Base-by-base conservation (phyloP, 2,113 vertebrate genomes). In the Puntigrus tetrazona region DNA sequence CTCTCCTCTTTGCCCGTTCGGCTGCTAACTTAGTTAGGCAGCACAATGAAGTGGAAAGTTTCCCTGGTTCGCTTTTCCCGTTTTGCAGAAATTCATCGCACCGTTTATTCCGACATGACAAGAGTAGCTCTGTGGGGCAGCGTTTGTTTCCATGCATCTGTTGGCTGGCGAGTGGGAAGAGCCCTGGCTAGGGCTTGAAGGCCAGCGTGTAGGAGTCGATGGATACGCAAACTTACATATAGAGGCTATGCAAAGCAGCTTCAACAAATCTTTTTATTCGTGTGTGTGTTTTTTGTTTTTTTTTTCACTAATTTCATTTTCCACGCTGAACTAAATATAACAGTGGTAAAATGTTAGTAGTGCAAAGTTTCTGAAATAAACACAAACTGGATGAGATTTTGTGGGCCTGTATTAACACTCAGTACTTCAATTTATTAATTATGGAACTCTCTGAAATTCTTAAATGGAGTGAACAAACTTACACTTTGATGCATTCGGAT, bases 31-130 rank as follows among this genome's bases (percentile, higher is more conserved):
- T 86, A 89, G 67, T 84, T 67, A 27, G 90, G 93, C 90, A 57
- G 89, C 55, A 88, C 91, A 90, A 45, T 65, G 82, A 91, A 92
- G 92, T 91, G 91, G 91, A 93, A 93, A 88, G 86, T 86, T 88
- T 75, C 73, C 88, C 38, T 86, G 86, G 81, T 91, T 89, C 88
- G 88, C 82, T 74, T 91, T 90, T 88, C 82, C 79, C 85, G 85
- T 92, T 92, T 89, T 82, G 89, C 88, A 84, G 85, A 84, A 88
- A 89, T 84, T 83, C 82, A 69, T 41, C 81, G 79, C 86, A 83
- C 83, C 82, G 82, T 67, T 88, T 86, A 47, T 74, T 45, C 76
- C 55, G 65, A 45, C 50, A 59, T 85, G 83, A 78, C 65, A 69
- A 34, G 83, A 90, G 88, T 78, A 83, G 79, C 81, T 73, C 65